phyloP scores from a whole-genome alignment of 1,140 invertebrate genomes.

The Laupala kohalensis region DNA sequence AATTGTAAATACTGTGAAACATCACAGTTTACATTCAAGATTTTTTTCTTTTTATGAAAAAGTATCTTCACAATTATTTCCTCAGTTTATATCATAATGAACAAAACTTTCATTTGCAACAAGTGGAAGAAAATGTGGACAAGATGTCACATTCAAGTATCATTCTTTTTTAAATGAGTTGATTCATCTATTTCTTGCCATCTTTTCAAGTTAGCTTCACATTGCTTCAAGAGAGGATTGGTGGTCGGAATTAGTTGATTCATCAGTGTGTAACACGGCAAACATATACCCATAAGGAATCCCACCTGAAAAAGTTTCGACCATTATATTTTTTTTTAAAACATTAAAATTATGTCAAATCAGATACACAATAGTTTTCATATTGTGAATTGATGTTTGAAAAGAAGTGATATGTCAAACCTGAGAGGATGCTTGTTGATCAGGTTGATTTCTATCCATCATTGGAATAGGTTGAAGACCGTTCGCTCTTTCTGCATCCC shows the following conservation, averaged over 20 bases:
- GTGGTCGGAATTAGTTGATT: slow-evolving; percentile 54
- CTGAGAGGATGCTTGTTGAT: slow-evolving; percentile 61
- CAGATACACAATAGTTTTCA: neutral
- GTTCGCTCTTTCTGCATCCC: slow-evolving; percentile 54
- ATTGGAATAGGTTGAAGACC: slow-evolving; percentile 61
- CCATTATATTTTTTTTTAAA: neutral
- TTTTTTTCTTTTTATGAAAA: too few relatives aligned
- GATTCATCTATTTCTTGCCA: slow-evolving; percentile 37
- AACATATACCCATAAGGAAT: slow-evolving; percentile 64
- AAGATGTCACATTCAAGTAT: neutral
- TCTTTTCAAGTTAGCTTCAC: slow-evolving; percentile 38
- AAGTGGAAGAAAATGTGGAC: neutral
- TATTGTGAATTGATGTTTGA: neutral
- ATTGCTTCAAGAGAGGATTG: slow-evolving; percentile 52
- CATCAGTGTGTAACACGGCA: slow-evolving; percentile 65
- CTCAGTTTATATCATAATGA: too few relatives aligned
- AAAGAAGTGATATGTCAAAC: slow-evolving; percentile 24
- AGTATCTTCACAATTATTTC: too few relatives aligned
- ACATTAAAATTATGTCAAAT: neutral
- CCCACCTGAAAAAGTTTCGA: slow-evolving; percentile 50
- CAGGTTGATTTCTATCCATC: slow-evolving; percentile 64
- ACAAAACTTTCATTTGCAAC: neutral
- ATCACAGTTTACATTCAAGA: too few relatives aligned
- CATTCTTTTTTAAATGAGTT: slow-evolving; percentile 1
- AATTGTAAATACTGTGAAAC: neutral